Percentiles rank a stretch among this genome's conserved stretches.
phyloP scores from a whole-genome alignment of 2,888 invertebrate genomes.

The Endotricha flammealis region DNA sequence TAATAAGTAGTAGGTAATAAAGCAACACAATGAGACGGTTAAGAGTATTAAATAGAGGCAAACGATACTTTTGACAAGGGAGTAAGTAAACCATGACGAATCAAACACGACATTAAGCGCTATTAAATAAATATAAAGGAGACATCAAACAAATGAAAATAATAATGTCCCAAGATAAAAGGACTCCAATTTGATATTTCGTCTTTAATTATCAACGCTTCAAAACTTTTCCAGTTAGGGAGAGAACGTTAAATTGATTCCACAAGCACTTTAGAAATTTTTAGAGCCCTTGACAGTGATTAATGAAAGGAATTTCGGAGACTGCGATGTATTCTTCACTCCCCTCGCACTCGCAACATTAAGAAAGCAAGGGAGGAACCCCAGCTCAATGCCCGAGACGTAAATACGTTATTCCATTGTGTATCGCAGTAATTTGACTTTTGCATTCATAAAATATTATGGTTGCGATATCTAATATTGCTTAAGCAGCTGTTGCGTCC shows the following conservation, averaged over 20 bases:
- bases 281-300: slow-evolving; percentile 73
- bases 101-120: not conserved
- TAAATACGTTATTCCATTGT: slow-evolving; percentile 39
- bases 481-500: slow-evolving; percentile 47
- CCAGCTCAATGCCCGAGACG: slow-evolving; percentile 29
- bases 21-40: slow-evolving; percentile 43
- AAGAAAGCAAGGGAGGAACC: slow-evolving; percentile 54
- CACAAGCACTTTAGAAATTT: slow-evolving; percentile 66
- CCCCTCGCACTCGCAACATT: slow-evolving; percentile 39
- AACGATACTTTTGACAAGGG: slow-evolving; percentile 24
- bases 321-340: slow-evolving; percentile 45
- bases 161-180: slow-evolving; percentile 21
- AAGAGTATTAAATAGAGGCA: slow-evolving; percentile 38
- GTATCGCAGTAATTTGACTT: slow-evolving; percentile 47
- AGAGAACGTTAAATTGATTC: slow-evolving; percentile 69
- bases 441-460: slow-evolving; percentile 57
- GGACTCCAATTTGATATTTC: slow-evolving; percentile 59
- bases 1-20: not conserved
- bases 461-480: slow-evolving; percentile 42
- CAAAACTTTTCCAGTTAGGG: slow-evolving; percentile 59
- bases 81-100: not conserved
- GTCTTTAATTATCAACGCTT: slow-evolving; percentile 64
- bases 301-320: slow-evolving; percentile 70
- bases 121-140: not conserved
- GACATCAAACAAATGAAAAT: slow-evolving; percentile 1